These are phyloP conservation scores for Mayetiola destructor DNA, from an alignment of 2,888 invertebrate species.

Conservation along the genomic window DNA sequence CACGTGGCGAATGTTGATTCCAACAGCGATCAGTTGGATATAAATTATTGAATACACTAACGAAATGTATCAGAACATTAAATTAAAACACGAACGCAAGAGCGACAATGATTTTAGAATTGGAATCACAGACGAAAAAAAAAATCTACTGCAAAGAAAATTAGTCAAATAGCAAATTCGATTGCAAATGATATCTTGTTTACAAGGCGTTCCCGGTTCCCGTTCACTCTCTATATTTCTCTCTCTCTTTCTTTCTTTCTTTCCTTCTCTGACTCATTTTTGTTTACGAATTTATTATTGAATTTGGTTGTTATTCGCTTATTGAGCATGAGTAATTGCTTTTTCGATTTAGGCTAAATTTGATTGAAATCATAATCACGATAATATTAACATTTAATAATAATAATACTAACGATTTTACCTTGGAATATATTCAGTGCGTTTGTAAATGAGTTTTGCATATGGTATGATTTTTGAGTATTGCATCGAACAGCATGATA, in stretches of 20 bases:
- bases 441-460: slow-evolving; percentile 3
- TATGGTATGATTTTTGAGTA: neutral
- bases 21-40: neutral
- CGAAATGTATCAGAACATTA: too few relatives aligned
- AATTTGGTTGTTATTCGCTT: slow-evolving; percentile 10
- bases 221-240: too few relatives aligned
- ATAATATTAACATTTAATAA: neutral
- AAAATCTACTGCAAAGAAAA: too few relatives aligned
- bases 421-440: neutral
- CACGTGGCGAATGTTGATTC: slow-evolving; percentile 3
- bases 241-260: too few relatives aligned
- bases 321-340: slow-evolving; percentile 6
- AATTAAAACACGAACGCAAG: neutral
- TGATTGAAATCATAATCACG: neutral
- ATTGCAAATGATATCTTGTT: slow-evolving; percentile 1
- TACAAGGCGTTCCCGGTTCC: neutral
- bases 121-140: too few relatives aligned
- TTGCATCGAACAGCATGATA: neutral
- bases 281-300: neutral
- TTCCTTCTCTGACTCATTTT: too few relatives aligned
- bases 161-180: slow-evolving; percentile 6
- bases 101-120: neutral
- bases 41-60: too few relatives aligned
- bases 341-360: neutral
- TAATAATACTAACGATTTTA: slow-evolving; percentile 5